Evolutionary conservation across 2,888 invertebrate genomes (phyloP), one percentile per base, ranked within the genome.

Genomic region (Cabera pusaria): DNA sequence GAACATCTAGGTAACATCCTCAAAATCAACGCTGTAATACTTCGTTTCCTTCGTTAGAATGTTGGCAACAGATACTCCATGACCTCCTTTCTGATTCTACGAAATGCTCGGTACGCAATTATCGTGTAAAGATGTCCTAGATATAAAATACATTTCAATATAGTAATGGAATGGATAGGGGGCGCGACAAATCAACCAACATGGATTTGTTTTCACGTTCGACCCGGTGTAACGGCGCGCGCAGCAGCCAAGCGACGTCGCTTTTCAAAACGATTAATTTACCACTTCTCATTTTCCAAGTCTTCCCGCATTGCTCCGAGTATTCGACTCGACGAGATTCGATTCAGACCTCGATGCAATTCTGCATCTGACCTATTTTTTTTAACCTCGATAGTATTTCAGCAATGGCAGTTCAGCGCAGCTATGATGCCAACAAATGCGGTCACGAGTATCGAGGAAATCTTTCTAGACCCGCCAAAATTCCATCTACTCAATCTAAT

Each of bases 221-320:
- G 79, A 79, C 82, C 80, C 48, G 72, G 66, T 66, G 81, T 52
- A 50, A 49, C 58, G 59, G 44, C 34, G 32, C 47, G 18, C 36
- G 42, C 22, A 11, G 34, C 59, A 63, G 58, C 56, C 56, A 61
- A 59, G 59, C 51, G 57, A 44, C 54, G 57, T 37, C 62, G 59
- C 64, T 68, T 59, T 56, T 16, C 56, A 33, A 42, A 36, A 28
- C 25, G 27, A 6, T 35, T 56, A 7, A 11, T 18, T 18, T 4
- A n/a, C 19, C 49, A 54, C 42, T 35, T 48, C 49, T 43, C 41
- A n/a, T 40, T 48, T 43, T 44, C 44, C 43, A 31, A 40, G 27
- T 33, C 24, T 23, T 32, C 22, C 25, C 25, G 21, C 41, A 41
- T 36, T 38, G 29, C 39, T 29, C 25, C 35, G 11, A 31, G 35